Evolutionary conservation across 2,797 vertebrate genomes (phyloP), one percentile per base, ranked within the genome.

Genomic region (Todus mexicanus): DNA sequence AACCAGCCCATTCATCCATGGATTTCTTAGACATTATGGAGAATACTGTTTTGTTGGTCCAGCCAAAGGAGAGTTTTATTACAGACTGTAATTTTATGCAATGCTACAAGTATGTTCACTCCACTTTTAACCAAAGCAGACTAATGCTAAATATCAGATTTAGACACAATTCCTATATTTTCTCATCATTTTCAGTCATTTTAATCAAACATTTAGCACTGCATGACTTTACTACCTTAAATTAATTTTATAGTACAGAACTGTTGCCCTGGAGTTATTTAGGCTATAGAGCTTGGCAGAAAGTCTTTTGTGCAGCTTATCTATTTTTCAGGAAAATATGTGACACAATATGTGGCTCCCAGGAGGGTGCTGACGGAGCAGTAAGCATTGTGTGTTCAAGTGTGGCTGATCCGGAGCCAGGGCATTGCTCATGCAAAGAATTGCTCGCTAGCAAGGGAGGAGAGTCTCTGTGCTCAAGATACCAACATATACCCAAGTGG

Each of bases 321-420:
- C 65, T 92, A n/a, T 85, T 89, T 92, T 80, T 84, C 78, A 89
- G 61, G n/a, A 89, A 89, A 83, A 61, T 43, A 15, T 11, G n/a
- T 83, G 73, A 57, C 65, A 69, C 59, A 68, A 15, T 15, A 11
- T 5, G 35, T 59, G 69, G 18, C 42, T 85, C 82, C 65, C 87
- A 59, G 75, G 47, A 85, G 87, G 73, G 64, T 2, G 7, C 50
- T 87, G 87, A 47, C 8, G 2, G 40, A 80, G 70, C 56, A 84
- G 53, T 15, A 48, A 47, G 57, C 21, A 29, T 31, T 91, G 89
- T 89, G 75, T 91, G 47, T 15, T 89, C 65, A 74, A 69, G 57
- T 29, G 82, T 37, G 57, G 61, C 65, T 92, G 78, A 91, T 65
- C 35, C 9, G 0, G 45, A 91, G 54, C 56, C 64, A 87, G 78